Base-by-base conservation (phyloP, 1,140 invertebrate species). In the Caenorhabditis briggsae region DNA sequence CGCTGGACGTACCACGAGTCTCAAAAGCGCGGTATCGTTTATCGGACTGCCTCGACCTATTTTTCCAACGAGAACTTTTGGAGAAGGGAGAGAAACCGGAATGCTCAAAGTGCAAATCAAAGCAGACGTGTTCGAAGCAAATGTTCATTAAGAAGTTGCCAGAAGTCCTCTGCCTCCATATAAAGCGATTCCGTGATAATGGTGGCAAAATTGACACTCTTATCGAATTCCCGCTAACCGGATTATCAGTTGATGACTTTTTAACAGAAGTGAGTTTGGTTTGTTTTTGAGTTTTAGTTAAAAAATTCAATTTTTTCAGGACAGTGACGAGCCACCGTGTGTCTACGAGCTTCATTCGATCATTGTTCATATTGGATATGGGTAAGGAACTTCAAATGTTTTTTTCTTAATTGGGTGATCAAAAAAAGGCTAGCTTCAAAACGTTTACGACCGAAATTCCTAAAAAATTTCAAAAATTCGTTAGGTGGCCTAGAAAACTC, bases 101-200 rank as follows among this genome's bases (percentile, higher is more conserved):
- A 46, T 87, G 86, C 65, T 61, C 84, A 43, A 84, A 78, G n/a
- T 87, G 86, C 33, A 84, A 78, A 41, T 43, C 87, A 16, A 84
- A 84, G 48, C 59, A 65, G 18, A 85, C 86, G n/a, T 87, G 84
- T 11, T 87, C 86, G n/a, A 87, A 87, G 41, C 86, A 87, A 41
- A 50, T 87, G 56, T 85, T 87, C 20, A 55, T 87, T 7, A 84
- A 58, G 20, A 61, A 61, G 46, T 48, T 87, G 18, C 86, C 86
- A 16, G 59, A 84, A 82, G 64, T 87, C 2, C 83, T 87, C n/a
- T 87, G 86, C 41, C 64, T 87, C 2, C 86, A 87, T 41, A 46
- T 87, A 20, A 87, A 87, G 25, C 86, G 86, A 46, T 87, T 87
- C 65, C 50, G 83, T 5, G 55, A 83, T 23, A 53, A 53, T 33